These are phyloP conservation scores for Morelia viridis DNA, from an alignment of 2,797 vertebrate species.

Conservation along the genomic window DNA sequence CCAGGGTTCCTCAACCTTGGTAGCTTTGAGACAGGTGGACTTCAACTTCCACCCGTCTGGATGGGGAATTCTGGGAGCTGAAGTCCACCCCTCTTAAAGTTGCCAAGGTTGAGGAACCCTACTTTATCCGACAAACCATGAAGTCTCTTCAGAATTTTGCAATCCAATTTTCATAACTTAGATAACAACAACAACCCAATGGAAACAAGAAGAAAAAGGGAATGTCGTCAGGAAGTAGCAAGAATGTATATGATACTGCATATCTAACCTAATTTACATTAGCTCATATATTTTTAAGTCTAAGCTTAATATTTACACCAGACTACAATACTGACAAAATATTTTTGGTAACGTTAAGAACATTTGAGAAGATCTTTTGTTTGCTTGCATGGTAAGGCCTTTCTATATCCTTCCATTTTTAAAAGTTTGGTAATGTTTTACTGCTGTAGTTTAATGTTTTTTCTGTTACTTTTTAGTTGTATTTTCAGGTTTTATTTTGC, in stretches of 20 bases:
- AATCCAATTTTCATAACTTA: constrained; percentile 6
- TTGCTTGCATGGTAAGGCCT: not conserved
- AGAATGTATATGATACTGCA: not conserved
- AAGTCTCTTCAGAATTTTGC: constrained; percentile 10
- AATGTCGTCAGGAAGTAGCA: not conserved
- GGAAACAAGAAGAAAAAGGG: not conserved
- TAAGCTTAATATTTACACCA: not conserved
- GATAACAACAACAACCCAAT: not conserved
- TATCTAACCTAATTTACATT: not conserved
- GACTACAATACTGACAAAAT: not conserved
- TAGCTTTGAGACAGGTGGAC: too few species aligned
- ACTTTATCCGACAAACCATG: constrained; percentile 32
- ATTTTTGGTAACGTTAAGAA: not conserved
- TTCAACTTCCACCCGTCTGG: too few species aligned
- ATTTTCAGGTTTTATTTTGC: not conserved
- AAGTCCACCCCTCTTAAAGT: too few species aligned
- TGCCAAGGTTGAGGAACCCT: too few species aligned
- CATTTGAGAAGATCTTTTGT: not conserved
- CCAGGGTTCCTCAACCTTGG: too few species aligned
- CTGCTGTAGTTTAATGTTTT: not conserved
- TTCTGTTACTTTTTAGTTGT: not conserved
- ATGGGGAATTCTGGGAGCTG: too few species aligned
- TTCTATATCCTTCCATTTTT: not conserved
- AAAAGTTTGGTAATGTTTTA: not conserved
- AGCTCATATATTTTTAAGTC: not conserved